Conservation (phyloP, 1,140 invertebrate genomes). For the silkworm (Bombyx mori) region DNA sequence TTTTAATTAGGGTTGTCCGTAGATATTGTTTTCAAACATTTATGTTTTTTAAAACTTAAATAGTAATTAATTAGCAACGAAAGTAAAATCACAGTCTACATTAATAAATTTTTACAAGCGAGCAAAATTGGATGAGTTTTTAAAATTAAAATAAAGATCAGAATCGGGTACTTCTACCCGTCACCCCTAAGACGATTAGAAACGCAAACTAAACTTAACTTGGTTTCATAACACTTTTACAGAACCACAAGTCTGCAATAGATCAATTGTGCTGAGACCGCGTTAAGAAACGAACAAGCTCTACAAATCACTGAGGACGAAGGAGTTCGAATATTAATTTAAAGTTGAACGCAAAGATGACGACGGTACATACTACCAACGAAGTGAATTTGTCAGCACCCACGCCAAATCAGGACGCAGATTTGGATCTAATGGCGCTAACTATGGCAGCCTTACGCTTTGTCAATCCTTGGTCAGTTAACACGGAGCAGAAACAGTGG, state of each 20-base stretch:
- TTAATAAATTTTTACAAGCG: too few relatives aligned
- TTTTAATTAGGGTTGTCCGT: conserved; percentile 20
- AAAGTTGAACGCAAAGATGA: conserved; percentile 32
- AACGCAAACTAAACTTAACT: conserved; percentile 15
- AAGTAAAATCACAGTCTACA: too few relatives aligned
- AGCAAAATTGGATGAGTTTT: too few relatives aligned
- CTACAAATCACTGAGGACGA: conserved; percentile 2
- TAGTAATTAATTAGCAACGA: too few relatives aligned
- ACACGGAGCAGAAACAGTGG: conserved; percentile 32
- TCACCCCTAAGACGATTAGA: too few relatives aligned
- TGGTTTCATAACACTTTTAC: conserved; percentile 36
- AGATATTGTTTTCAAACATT: background rate
- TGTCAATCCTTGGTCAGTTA: conserved; percentile 52
- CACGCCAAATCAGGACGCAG: conserved; percentile 34
- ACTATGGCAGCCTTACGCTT: conserved; percentile 65
- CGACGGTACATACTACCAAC: conserved; percentile 45
- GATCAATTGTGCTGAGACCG: conserved; percentile 18
- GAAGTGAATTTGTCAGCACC: conserved; percentile 39
- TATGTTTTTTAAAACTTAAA: too few relatives aligned
- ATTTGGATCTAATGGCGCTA: conserved; percentile 52
- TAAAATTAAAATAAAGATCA: too few relatives aligned
- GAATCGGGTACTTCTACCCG: too few relatives aligned
- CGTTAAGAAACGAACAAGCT: conserved; percentile 13
- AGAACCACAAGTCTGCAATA: conserved; percentile 22
- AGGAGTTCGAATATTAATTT: conserved; percentile 13